Percentiles rank a stretch among this genome's conserved stretches.
Conservation (phyloP, 2,113 vertebrate species). For the Geococcyx californianus region DNA sequence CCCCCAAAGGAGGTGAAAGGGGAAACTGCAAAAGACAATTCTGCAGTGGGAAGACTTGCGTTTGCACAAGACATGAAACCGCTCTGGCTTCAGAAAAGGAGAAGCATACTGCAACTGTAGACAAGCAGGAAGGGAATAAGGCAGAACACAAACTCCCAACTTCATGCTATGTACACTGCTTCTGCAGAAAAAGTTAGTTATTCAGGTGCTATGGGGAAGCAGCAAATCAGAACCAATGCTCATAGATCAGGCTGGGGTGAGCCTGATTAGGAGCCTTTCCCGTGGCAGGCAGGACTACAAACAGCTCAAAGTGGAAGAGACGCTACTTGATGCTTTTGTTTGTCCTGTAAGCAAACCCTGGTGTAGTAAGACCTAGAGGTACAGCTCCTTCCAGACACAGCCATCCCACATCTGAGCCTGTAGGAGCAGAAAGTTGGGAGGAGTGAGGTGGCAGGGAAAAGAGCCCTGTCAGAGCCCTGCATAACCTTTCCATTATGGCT, state of each 20-base stretch:
- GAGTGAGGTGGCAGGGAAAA: conserved; percentile 32
- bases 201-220: background rate
- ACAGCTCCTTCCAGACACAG: background rate
- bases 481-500: conserved; percentile 47
- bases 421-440: background rate
- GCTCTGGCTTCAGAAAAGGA: background rate
- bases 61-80: background rate
- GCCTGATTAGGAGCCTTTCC: background rate
- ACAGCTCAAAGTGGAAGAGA: background rate
- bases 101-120: background rate
- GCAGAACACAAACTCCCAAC: background rate
- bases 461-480: conserved; percentile 29
- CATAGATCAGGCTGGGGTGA: background rate
- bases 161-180: accelerated
- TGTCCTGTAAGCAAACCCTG: background rate
- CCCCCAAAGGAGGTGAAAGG: background rate
- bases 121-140: background rate
- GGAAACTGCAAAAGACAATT: conserved; percentile 11
- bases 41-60: background rate
- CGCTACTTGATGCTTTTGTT: background rate
- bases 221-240: background rate
- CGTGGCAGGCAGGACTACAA: background rate
- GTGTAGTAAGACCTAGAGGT: background rate
- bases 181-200: background rate
- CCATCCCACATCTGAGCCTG: conserved; percentile 9